These are phyloP conservation scores for Lysiphlebus fabarum DNA, from an alignment of 1,140 invertebrate genomes.

Conservation along the genomic window DNA sequence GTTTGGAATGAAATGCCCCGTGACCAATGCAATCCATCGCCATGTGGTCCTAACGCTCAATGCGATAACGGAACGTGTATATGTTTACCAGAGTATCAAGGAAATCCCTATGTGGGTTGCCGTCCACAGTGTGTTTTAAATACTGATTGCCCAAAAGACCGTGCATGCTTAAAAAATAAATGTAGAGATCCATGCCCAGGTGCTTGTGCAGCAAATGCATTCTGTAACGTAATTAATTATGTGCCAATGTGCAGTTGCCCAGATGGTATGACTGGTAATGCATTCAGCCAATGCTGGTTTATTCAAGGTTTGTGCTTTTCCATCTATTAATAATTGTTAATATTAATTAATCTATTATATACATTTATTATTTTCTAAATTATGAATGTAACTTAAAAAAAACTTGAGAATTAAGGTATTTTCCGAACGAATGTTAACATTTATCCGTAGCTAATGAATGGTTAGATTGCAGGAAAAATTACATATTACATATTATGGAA, in stretches of 20 bases:
- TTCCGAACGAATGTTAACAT: too few relatives aligned
- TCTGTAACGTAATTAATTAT: slow-evolving; percentile 60
- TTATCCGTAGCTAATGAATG: too few relatives aligned
- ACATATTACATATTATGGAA: too few relatives aligned
- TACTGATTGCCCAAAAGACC: slow-evolving; percentile 55
- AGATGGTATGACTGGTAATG: slow-evolving; percentile 55
- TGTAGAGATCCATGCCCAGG: slow-evolving; percentile 58
- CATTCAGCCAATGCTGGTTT: slow-evolving; percentile 52
- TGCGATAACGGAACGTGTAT: slow-evolving; percentile 42
- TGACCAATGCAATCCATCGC: slow-evolving; percentile 63
- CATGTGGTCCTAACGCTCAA: slow-evolving; percentile 64
- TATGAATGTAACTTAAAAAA: too few relatives aligned
- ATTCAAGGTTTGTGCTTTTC: slow-evolving; percentile 29
- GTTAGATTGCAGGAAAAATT: too few relatives aligned
- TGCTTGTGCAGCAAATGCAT: slow-evolving; percentile 59
- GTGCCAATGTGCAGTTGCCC: slow-evolving; percentile 59
- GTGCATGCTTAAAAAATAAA: slow-evolving; percentile 59
- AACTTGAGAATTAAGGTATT: too few relatives aligned
- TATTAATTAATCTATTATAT: too few relatives aligned
- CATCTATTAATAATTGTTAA: slow-evolving; percentile 20
- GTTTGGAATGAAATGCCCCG: slow-evolving; percentile 36
- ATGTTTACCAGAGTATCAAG: slow-evolving; percentile 53
- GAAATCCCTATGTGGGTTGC: slow-evolving; percentile 51
- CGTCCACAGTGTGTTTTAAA: slow-evolving; percentile 56
- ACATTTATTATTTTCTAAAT: too few relatives aligned